Conservation (phyloP, 1,140 invertebrate genomes). For the Physella acuta region DNA sequence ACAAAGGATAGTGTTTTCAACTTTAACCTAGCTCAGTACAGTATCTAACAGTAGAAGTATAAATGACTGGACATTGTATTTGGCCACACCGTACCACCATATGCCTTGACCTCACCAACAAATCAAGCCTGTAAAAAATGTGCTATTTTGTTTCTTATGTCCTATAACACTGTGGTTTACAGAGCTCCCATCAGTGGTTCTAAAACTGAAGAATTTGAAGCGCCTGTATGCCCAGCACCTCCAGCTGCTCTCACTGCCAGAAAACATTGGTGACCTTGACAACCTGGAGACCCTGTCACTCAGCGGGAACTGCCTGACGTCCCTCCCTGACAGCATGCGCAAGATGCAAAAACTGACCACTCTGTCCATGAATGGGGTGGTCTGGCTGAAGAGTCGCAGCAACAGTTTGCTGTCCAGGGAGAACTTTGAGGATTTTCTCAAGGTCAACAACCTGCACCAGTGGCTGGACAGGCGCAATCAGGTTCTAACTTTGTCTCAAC, state of each 20-base stretch:
- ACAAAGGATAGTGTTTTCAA: too few relatives aligned
- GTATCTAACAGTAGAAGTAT: too few relatives aligned
- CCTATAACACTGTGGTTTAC: too few relatives aligned
- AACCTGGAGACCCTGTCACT: constrained; percentile 35
- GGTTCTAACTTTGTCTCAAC: constrained; percentile 22
- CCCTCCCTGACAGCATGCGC: constrained; percentile 41
- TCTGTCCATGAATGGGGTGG: constrained; percentile 43
- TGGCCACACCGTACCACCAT: too few relatives aligned
- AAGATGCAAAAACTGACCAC: constrained; percentile 42
- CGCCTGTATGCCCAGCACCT: constrained; percentile 38
- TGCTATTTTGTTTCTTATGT: too few relatives aligned
- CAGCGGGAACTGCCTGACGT: constrained; percentile 45
- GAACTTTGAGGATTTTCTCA: constrained; percentile 39
- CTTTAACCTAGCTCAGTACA: too few relatives aligned
- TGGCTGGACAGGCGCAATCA: constrained; percentile 37
- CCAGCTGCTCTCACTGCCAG: constrained; percentile 37
- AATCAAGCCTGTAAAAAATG: too few relatives aligned
- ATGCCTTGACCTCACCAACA: too few relatives aligned
- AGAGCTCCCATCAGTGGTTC: constrained; percentile 26
- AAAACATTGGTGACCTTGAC: constrained; percentile 41
- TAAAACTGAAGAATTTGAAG: constrained; percentile 33
- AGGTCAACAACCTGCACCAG: constrained; percentile 25
- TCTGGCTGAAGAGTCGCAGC: constrained; percentile 34
- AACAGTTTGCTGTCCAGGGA: constrained; percentile 41
- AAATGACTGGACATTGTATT: too few relatives aligned